A percentile compares a stretch with the other conserved stretches of the same genome.
Evolutionary conservation across 2,797 vertebrate species (phyloP).

Genomic region (Pterois miles): DNA sequence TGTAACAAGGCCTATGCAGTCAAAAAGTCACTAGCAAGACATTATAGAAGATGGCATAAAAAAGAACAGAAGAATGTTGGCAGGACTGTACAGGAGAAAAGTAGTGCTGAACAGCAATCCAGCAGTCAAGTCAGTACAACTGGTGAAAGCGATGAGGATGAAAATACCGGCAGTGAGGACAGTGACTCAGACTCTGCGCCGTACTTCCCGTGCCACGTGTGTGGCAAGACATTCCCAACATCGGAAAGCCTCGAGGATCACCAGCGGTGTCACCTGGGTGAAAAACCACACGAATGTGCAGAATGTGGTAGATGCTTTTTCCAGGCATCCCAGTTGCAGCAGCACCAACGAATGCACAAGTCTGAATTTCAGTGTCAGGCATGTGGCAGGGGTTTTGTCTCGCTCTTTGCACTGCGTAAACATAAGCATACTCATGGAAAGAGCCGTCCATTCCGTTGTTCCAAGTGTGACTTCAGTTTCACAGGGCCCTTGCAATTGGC

Average conservation of each 20-base stretch:
- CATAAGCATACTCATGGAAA: conserved; percentile 83
- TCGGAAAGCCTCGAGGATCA: conserved; percentile 87
- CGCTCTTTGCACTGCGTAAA: conserved; percentile 83
- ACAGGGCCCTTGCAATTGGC: conserved; percentile 74
- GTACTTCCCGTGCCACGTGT: conserved; percentile 88
- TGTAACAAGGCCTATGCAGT: conserved; percentile 77
- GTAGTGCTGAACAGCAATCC: conserved; percentile 41
- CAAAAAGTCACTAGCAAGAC: conserved; percentile 77
- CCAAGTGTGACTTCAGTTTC: conserved; percentile 83
- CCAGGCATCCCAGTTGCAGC: conserved; percentile 82
- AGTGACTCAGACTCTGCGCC: conserved; percentile 84
- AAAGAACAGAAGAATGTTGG: conserved; percentile 30
- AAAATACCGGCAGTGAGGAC: conserved; percentile 54
- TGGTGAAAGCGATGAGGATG: conserved; percentile 62
- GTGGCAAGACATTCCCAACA: conserved; percentile 86
- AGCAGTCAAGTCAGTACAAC: conserved; percentile 51
- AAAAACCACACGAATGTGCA: conserved; percentile 86
- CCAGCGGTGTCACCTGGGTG: conserved; percentile 85
- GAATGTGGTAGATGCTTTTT: conserved; percentile 87
- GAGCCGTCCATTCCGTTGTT: conserved; percentile 80
- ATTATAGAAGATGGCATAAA: conserved; percentile 74
- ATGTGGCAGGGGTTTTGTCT: conserved; percentile 84
- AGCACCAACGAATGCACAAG: conserved; percentile 86
- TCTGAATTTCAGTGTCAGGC: conserved; percentile 86
- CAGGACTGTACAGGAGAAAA: conserved; percentile 25